phyloP scores from a whole-genome alignment of 1,140 invertebrate species.

The Ceratoteleas bidentatus region DNA sequence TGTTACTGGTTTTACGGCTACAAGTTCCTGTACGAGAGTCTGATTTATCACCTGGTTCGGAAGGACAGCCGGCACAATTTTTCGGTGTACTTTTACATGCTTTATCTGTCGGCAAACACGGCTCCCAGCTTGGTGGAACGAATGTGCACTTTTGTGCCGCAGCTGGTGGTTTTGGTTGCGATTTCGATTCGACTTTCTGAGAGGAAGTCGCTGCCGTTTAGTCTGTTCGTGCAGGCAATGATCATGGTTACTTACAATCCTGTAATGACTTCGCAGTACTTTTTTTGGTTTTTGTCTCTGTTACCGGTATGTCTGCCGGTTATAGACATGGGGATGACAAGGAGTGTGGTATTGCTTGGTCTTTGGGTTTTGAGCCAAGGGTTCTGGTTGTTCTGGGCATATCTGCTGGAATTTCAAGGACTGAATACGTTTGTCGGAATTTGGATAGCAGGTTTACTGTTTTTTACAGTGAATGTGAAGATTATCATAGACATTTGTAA shows the following conservation, averaged over 20 bases:
- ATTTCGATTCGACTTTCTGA: constrained; percentile 87
- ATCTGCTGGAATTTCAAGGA: constrained; percentile 94
- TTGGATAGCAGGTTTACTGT: constrained; percentile 89
- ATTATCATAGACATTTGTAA: no score
- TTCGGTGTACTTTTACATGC: constrained; percentile 96
- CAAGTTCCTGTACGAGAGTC: constrained; percentile 94
- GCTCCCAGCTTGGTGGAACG: constrained; percentile 83
- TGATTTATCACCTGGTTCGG: constrained; percentile 95
- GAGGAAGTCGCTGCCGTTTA: constrained; percentile 89
- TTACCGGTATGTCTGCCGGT: constrained; percentile 89
- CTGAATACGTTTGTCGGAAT: constrained; percentile 90
- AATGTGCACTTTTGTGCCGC: constrained; percentile 87
- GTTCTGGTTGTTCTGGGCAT: constrained; percentile 95
- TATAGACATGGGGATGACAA: constrained; percentile 82
- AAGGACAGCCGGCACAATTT: constrained; percentile 98
- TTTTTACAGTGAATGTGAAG: constrained; percentile 89
- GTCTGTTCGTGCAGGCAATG: constrained; percentile 92
- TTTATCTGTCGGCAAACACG: constrained; percentile 89
- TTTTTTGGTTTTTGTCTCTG: constrained; percentile 96
- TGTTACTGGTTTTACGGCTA: constrained; percentile 92
- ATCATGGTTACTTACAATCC: constrained; percentile 97
- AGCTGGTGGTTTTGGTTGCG: constrained; percentile 86
- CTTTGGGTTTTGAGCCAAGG: constrained; percentile 91
- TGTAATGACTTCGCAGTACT: constrained; percentile 98
- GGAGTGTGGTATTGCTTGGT: constrained; percentile 78